Percentiles rank a stretch among this genome's conserved stretches.
Conservation (phyloP, 1,140 invertebrate species). For the Trichogramma pretiosum region DNA sequence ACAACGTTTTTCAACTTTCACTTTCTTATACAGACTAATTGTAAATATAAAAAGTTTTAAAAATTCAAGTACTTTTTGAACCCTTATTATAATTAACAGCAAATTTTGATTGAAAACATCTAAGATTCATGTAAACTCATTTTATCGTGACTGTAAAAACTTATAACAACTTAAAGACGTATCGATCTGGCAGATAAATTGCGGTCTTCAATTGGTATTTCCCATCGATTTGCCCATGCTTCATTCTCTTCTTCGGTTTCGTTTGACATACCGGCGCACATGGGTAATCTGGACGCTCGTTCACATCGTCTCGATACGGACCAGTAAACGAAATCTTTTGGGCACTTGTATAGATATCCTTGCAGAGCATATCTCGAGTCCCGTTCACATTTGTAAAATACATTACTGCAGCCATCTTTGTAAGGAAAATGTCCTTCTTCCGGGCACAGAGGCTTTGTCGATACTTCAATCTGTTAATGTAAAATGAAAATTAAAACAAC, state of each 20-base stretch:
- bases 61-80: not conserved
- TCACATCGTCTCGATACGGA: constrained; percentile 68
- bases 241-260: constrained; percentile 26
- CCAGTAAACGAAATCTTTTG: constrained; percentile 66
- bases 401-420: constrained; percentile 56
- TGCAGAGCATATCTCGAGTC: constrained; percentile 47
- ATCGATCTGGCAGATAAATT: constrained; percentile 33
- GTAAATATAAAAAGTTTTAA: not conserved
- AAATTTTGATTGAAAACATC: too few relatives aligned
- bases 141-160: not conserved
- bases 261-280: constrained; percentile 39
- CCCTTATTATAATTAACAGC: not conserved
- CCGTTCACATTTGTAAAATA: constrained; percentile 64
- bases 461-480: constrained; percentile 53
- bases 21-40: not conserved
- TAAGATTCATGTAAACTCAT: too few relatives aligned
- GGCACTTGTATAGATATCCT: constrained; percentile 68
- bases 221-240: constrained; percentile 28
- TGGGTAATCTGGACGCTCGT: constrained; percentile 48
- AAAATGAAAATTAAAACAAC: constrained; percentile 15
- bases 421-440: constrained; percentile 59
- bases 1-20: not conserved
- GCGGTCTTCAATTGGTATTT: constrained; percentile 33
- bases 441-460: constrained; percentile 54
- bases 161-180: not conserved